Base-by-base conservation (phyloP, 2,888 invertebrate species). In the Pedicia rivosa region DNA sequence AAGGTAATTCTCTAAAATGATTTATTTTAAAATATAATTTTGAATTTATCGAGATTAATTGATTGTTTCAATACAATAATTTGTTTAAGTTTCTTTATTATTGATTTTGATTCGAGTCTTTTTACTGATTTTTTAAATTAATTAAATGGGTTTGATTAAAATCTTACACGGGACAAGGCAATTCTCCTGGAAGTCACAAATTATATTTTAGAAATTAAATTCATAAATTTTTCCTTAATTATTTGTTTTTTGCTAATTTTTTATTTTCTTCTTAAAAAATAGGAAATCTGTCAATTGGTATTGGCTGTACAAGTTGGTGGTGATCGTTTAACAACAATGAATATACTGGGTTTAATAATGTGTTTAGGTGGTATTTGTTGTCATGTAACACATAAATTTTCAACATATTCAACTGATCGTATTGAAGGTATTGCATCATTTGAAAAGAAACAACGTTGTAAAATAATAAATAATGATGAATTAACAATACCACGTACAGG, bases 241-340 rank as follows among this genome's bases (percentile, higher is more conserved):
- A 32, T 36, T 35, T 20, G 16, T 13, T 39, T 20, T n/a, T 24
- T 29, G 3, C 28, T 13, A 20, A 22, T 32, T 14, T 25, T 17
- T 22, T 31, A 35, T 36, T 35, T 41, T 36, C 30, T 37, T 43
- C 14, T 42, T 42, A 38, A 36, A 45, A 68, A 68, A 10, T 62
- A 94, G 91, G 97, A 98, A 68, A 78, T 95, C 53, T 80, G 83
- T 53, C 91, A 90, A 43, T 65, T 98, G 48, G 74, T 80, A 32
- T 63, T 97, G 47, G 97, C 95, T 2, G 83, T 90, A 36, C 70
- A 78, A 51, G 73, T 81, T 48, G 86, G 84, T 50, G 86, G 87
- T 7, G 95, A 97, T 55, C 70, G 74, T 51, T 69, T 97, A 53
- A 83, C 78, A 40, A 53, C 67, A 3, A 63, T 92, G 37, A 98